These are phyloP conservation scores for Drosophila borborema DNA, from an alignment of 2,888 invertebrate genomes.

Conservation along the genomic window DNA sequence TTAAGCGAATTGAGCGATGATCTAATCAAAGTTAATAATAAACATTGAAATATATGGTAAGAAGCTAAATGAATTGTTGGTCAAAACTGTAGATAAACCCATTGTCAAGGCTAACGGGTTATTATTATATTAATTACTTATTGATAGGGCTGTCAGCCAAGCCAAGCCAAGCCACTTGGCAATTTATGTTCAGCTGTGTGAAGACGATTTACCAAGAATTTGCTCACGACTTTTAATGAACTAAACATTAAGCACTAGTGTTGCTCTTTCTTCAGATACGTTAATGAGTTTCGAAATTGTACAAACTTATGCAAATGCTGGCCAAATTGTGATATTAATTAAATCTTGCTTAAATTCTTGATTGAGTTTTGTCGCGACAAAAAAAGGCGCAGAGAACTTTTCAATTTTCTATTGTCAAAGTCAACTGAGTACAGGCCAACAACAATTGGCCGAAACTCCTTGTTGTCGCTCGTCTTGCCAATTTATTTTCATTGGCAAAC, in stretches of 20 bases:
- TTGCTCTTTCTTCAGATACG: not conserved
- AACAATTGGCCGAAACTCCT: not conserved
- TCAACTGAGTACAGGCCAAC: not conserved
- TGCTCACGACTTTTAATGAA: not conserved
- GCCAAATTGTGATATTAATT: slow-evolving; percentile 40
- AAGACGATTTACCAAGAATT: not conserved
- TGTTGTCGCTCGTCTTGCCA: slow-evolving; percentile 20
- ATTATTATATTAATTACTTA: not conserved
- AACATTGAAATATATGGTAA: slow-evolving; percentile 13
- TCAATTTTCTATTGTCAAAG: slow-evolving; percentile 42
- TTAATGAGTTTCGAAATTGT: too few relatives aligned
- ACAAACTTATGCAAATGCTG: slow-evolving; percentile 11
- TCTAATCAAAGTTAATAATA: slow-evolving; percentile 42
- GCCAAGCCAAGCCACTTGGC: not conserved
- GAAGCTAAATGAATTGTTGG: slow-evolving; percentile 15
- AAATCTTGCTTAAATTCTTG: slow-evolving; percentile 40
- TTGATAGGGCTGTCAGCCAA: not conserved
- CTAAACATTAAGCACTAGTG: not conserved
- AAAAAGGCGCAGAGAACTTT: slow-evolving; percentile 34
- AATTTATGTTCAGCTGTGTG: not conserved
- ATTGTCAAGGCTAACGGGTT: slow-evolving; percentile 18
- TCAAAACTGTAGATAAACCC: slow-evolving; percentile 7
- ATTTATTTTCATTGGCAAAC: slow-evolving; percentile 58
- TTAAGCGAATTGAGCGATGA: slow-evolving; percentile 29
- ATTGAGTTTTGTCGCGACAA: slow-evolving; percentile 31